Conservation (phyloP, 2,888 invertebrate species). For the Agapetus fuscipes region DNA sequence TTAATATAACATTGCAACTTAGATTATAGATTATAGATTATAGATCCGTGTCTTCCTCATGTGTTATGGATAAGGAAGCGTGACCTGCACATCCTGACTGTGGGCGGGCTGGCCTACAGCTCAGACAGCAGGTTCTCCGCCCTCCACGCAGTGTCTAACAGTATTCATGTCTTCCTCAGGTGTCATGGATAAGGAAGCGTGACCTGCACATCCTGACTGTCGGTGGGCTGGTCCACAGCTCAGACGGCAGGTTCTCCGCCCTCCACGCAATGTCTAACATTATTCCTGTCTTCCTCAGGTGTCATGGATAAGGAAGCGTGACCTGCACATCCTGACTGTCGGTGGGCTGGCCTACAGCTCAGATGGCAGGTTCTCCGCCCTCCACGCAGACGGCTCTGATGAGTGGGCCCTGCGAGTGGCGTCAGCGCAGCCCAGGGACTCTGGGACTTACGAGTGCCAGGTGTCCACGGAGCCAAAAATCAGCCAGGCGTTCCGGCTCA, state of each 20-base stretch:
- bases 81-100: conserved; percentile 61
- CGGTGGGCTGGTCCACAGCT: conserved; percentile 53
- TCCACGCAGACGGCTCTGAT: conserved; percentile 54
- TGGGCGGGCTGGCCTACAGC: conserved; percentile 52
- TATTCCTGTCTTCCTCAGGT: too few relatives aligned
- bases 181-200: conserved; percentile 77
- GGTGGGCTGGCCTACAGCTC: conserved; percentile 55
- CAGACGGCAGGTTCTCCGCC: conserved; percentile 55
- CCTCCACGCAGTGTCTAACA: too few relatives aligned
- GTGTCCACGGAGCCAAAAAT: conserved; percentile 88
- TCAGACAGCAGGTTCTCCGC: conserved; percentile 57
- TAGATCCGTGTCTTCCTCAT: too few relatives aligned
- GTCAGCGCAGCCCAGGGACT: conserved; percentile 62
- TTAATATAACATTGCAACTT: too few relatives aligned
- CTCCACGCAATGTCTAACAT: too few relatives aligned
- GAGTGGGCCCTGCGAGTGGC: conserved; percentile 51
- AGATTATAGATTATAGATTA: too few relatives aligned
- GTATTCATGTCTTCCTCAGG: too few relatives aligned
- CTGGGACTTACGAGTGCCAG: conserved; percentile 87
- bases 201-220: conserved; percentile 61
- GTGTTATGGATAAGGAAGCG: conserved; percentile 80
- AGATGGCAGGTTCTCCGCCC: conserved; percentile 55
- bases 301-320: conserved; percentile 78
- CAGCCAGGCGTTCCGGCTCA: conserved; percentile 62
- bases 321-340: conserved; percentile 59